Conservation (phyloP, 2,113 vertebrate genomes). For the Lethenteron camtschaticum region DNA sequence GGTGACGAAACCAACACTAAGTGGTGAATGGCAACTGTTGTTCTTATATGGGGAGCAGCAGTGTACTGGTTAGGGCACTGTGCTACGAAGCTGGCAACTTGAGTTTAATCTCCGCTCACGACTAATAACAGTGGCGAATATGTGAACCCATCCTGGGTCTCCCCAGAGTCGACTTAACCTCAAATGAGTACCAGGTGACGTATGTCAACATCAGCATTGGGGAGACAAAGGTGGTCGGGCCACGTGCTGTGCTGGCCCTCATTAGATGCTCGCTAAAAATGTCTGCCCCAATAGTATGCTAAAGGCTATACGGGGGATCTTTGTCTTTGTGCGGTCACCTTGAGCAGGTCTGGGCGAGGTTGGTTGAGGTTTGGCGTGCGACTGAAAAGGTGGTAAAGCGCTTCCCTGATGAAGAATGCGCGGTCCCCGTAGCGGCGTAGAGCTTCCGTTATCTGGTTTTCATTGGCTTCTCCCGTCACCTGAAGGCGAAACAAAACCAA, state of each 20-base stretch:
- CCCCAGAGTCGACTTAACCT: background rate
- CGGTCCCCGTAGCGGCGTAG: constrained; percentile 76
- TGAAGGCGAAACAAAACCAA: constrained; percentile 13
- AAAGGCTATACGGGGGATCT: no score
- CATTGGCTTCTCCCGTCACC: constrained; percentile 93
- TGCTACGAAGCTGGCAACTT: no score
- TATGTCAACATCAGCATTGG: no score
- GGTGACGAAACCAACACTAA: no score
- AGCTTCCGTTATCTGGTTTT: constrained; percentile 84
- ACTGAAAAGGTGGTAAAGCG: constrained; percentile 89
- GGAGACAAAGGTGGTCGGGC: background rate
- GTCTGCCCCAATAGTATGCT: no score
- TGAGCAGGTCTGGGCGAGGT: constrained; percentile 79
- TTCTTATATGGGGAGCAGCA: no score
- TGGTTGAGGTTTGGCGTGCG: constrained; percentile 88
- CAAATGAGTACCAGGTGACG: no score
- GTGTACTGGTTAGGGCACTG: no score
- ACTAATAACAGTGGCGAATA: no score
- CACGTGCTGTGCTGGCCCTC: background rate
- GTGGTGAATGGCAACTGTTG: no score
- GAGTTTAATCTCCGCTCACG: no score
- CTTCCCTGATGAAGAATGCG: constrained; percentile 86
- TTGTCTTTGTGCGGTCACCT: constrained; percentile 27
- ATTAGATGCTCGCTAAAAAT: constrained; percentile 5
- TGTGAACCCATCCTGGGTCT: background rate